These are phyloP conservation scores for Eupithecia dodoneata DNA, from an alignment of 2,888 invertebrate species.

Conservation along the genomic window DNA sequence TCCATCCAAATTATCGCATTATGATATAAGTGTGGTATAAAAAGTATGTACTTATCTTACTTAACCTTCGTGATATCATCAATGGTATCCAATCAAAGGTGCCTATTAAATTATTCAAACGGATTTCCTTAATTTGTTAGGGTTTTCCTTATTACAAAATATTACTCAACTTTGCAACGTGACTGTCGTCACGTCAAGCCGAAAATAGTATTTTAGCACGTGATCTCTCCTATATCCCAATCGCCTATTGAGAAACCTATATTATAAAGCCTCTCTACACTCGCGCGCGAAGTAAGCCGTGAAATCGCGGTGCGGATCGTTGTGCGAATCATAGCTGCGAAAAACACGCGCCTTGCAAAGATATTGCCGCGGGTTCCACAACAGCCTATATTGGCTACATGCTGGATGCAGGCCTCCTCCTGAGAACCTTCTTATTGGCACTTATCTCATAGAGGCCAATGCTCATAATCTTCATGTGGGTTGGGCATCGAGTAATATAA, in stretches of 20 bases:
- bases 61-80: not conserved
- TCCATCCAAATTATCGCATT: not conserved
- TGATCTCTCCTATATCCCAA: not conserved
- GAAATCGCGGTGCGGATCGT: too few species aligned
- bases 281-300: too few species aligned
- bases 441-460: too few species aligned
- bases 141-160: constrained; percentile 5
- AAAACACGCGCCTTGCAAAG: too few species aligned
- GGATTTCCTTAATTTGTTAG: not conserved
- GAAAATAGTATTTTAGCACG: not conserved
- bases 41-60: not conserved
- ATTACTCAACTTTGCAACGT: not conserved
- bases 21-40: not conserved
- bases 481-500: too few species aligned
- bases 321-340: too few species aligned
- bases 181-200: not conserved
- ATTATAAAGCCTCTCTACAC: not conserved
- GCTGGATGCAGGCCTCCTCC: too few species aligned
- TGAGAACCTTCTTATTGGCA: too few species aligned
- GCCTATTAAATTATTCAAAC: not conserved
- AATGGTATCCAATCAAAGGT: not conserved
- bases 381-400: too few species aligned
- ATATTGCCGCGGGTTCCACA: too few species aligned
- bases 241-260: not conserved
- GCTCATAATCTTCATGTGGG: too few species aligned